These are phyloP conservation scores for Thereuonema tuberculata DNA, from an alignment of 1,140 invertebrate genomes.

Conservation along the genomic window DNA sequence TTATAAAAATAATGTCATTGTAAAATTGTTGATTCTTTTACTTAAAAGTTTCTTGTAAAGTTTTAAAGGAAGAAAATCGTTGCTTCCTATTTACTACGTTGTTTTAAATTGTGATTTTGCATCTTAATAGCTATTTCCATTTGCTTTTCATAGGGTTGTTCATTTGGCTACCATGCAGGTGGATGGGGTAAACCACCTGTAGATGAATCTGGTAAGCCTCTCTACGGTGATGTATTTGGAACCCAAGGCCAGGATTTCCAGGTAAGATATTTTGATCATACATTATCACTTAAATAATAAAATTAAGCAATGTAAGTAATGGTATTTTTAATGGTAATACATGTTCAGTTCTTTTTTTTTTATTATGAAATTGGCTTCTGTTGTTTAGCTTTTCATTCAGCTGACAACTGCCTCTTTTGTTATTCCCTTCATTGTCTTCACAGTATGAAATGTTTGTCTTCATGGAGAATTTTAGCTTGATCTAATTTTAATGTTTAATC, in stretches of 20 bases:
- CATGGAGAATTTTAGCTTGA: too few relatives aligned
- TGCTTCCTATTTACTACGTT: slow-evolving; percentile 19
- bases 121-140: too few relatives aligned
- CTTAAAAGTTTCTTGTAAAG: not conserved
- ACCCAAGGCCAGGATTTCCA: slow-evolving; percentile 41
- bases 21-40: not conserved
- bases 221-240: slow-evolving; percentile 99
- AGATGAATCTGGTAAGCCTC: slow-evolving; percentile 90
- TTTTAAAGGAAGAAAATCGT: not conserved
- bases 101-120: slow-evolving; percentile 14
- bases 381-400: too few relatives aligned
- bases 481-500: too few relatives aligned
- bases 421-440: too few relatives aligned
- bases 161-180: slow-evolving; percentile 97
- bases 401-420: too few relatives aligned
- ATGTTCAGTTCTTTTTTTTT: slow-evolving; percentile 12
- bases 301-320: not conserved
- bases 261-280: slow-evolving; percentile 41
- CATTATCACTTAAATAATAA: not conserved
- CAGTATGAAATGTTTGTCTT: too few relatives aligned
- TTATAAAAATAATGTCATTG: not conserved
- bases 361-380: too few relatives aligned
- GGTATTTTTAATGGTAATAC: too few relatives aligned
- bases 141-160: slow-evolving; percentile 69
- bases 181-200: slow-evolving; percentile 99